Evolutionary conservation across 2,888 invertebrate species (phyloP).

Genomic region (Habroteleia sp.): DNA sequence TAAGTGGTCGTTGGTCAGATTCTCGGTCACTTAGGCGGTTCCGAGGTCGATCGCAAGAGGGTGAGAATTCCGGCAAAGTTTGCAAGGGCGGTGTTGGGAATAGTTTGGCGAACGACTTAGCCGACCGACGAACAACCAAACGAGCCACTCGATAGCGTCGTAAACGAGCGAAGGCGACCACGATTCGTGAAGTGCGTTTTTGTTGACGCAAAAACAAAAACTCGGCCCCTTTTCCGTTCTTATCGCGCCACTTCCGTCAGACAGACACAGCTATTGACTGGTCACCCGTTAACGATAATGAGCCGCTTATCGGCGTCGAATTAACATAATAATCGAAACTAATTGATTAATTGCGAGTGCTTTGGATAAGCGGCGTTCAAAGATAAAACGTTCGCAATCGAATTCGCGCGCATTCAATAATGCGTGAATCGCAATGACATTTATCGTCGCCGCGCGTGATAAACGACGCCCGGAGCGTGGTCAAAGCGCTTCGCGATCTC

Average conservation of each 20-base stretch:
- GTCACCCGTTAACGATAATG: slow-evolving; percentile 8
- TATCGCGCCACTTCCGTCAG: slow-evolving; percentile 26
- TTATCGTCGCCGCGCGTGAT: slow-evolving; percentile 47
- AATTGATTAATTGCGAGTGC: slow-evolving; percentile 32
- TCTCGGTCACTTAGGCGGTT: slow-evolving; percentile 76
- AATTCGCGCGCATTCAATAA: slow-evolving; percentile 24
- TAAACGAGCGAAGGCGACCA: slow-evolving; percentile 40
- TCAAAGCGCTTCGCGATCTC: slow-evolving; percentile 36
- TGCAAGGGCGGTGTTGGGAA: slow-evolving; percentile 72
- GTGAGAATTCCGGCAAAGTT: slow-evolving; percentile 69
- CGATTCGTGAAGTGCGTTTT: slow-evolving; percentile 1
- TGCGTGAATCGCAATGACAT: slow-evolving; percentile 57
- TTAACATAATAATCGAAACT: slow-evolving; percentile 19
- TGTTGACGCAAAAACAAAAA: background rate
- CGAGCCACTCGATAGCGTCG: slow-evolving; percentile 24
- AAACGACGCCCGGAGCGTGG: slow-evolving; percentile 43
- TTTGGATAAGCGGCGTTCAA: slow-evolving; percentile 17
- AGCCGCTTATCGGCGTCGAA: background rate
- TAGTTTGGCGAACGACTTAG: slow-evolving; percentile 69
- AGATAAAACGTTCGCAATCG: slow-evolving; percentile 16
- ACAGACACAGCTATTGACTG: slow-evolving; percentile 15
- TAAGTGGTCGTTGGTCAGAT: slow-evolving; percentile 77
- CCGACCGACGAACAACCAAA: slow-evolving; percentile 66
- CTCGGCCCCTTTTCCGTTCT: background rate
- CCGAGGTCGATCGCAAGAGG: slow-evolving; percentile 67